These are phyloP conservation scores for Agonopterix arenella DNA, from an alignment of 2,888 invertebrate species.

Conservation along the genomic window DNA sequence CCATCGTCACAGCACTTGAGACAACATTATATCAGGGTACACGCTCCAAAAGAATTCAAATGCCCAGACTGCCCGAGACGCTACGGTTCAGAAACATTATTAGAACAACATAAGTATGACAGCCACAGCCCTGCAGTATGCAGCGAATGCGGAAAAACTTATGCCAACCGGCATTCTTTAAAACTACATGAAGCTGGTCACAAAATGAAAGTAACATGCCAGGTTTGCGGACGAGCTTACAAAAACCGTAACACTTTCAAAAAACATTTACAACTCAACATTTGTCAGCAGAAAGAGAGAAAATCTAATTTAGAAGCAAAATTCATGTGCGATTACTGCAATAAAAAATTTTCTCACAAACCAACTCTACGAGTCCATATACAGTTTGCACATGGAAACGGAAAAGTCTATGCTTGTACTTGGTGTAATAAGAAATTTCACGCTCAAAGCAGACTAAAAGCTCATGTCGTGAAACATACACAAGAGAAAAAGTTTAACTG, in stretches of 20 bases:
- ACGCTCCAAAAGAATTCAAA: constrained; percentile 15
- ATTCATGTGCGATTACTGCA: constrained; percentile 14
- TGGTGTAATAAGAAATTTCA: constrained; percentile 17
- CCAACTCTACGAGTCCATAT: constrained; percentile 12
- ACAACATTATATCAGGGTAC: constrained; percentile 12
- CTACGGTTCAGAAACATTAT: constrained; percentile 9
- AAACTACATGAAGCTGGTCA: constrained; percentile 13
- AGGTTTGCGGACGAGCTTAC: constrained; percentile 11
- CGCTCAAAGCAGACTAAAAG: constrained; percentile 11
- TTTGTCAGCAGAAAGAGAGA: constrained; percentile 8
- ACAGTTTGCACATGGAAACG: constrained; percentile 9
- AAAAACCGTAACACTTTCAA: constrained; percentile 11
- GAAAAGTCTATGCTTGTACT: constrained; percentile 4
- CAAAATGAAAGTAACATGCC: constrained; percentile 9
- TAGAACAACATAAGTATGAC: constrained; percentile 10
- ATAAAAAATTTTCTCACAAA: constrained; percentile 12
- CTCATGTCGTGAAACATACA: constrained; percentile 18
- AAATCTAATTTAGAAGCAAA: constrained; percentile 3
- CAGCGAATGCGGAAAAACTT: constrained; percentile 16
- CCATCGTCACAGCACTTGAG: constrained; percentile 6
- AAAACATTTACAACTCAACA: constrained; percentile 8
- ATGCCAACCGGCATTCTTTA: constrained; percentile 9
- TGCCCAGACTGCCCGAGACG: constrained; percentile 13
- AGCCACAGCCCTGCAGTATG: constrained; percentile 12
- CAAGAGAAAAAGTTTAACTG: constrained; percentile 18